Conservation (phyloP, 2,888 invertebrate genomes). For the Agrochola lychnidis region DNA sequence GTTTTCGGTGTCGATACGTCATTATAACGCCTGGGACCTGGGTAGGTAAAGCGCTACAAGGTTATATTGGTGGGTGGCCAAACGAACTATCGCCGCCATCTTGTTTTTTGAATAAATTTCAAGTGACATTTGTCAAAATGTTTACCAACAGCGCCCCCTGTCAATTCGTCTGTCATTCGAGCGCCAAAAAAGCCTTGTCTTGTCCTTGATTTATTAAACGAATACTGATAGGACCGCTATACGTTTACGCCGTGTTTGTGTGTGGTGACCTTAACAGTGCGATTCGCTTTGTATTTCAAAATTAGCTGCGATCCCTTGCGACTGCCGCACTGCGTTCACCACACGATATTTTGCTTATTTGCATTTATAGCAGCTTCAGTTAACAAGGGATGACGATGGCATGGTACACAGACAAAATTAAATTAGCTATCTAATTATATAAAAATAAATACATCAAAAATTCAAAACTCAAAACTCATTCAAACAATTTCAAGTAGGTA, state of each 20-base stretch:
- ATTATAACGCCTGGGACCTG: neutral
- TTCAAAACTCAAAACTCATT: too few species aligned
- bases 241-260: neutral
- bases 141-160: neutral
- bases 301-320: conserved; percentile 23
- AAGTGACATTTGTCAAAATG: too few species aligned
- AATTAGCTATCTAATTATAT: neutral
- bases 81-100: neutral
- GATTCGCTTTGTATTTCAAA: neutral
- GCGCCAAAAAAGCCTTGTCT: too few species aligned
- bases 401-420: neutral
- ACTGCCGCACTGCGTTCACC: neutral
- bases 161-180: neutral
- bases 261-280: conserved; percentile 13
- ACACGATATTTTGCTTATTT: conserved; percentile 17
- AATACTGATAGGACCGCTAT: too few species aligned
- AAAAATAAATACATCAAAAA: too few species aligned
- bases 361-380: conserved; percentile 11
- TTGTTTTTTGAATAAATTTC: neutral
- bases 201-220: neutral
- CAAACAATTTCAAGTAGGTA: too few species aligned
- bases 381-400: neutral
- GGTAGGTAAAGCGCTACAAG: neutral
- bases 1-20: neutral
- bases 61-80: too few species aligned